These are phyloP conservation scores for Coryphaenoides rupestris DNA, from an alignment of 2,113 vertebrate genomes.

Conservation along the genomic window DNA sequence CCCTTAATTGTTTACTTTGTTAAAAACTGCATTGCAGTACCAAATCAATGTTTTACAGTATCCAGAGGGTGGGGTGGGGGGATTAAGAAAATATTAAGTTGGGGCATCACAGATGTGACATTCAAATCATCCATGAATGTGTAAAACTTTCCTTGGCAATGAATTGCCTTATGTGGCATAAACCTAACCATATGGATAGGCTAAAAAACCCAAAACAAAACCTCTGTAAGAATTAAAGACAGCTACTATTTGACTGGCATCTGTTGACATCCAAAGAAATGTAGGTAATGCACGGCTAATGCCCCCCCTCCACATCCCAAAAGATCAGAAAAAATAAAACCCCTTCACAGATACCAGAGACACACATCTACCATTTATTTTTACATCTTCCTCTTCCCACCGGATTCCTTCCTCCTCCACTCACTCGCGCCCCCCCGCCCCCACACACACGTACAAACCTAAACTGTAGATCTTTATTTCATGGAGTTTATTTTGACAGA, in stretches of 20 bases:
- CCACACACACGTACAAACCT: not conserved
- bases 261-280: slow-evolving; percentile 31
- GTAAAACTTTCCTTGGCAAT: slow-evolving; percentile 17
- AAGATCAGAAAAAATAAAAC: slow-evolving; percentile 28
- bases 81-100: slow-evolving; percentile 9
- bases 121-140: slow-evolving; percentile 10
- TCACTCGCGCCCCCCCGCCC: not conserved
- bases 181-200: not conserved
- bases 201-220: slow-evolving; percentile 36
- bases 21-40: slow-evolving; percentile 26
- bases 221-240: slow-evolving; percentile 16
- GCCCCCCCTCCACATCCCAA: slow-evolving; percentile 67
- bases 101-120: not conserved
- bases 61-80: slow-evolving; percentile 1
- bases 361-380: slow-evolving; percentile 32
- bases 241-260: slow-evolving; percentile 35
- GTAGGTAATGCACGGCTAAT: slow-evolving; percentile 51
- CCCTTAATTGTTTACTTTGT: slow-evolving; percentile 31
- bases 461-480: slow-evolving; percentile 10
- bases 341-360: slow-evolving; percentile 44
- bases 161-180: not conserved
- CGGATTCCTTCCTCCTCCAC: slow-evolving; percentile 9
- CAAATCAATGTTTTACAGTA: slow-evolving; percentile 22
- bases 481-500: slow-evolving; percentile 9
- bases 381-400: slow-evolving; percentile 12